Conservation (phyloP, 2,113 vertebrate species). For the Phaethon lepturus region DNA sequence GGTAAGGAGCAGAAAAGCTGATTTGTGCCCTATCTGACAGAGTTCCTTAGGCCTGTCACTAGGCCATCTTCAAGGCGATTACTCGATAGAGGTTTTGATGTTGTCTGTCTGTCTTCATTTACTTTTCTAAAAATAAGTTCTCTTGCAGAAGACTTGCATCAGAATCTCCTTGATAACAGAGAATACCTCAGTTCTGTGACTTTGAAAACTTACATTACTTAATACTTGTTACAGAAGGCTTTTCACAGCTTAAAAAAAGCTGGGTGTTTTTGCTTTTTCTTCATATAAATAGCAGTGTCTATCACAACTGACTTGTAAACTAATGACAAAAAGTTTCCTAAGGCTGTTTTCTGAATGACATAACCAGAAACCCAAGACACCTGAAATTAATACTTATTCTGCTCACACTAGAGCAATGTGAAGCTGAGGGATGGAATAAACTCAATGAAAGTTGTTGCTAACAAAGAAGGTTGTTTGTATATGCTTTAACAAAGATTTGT, state of each 20-base stretch:
- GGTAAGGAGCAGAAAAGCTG: slow-evolving; percentile 42
- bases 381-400: background rate
- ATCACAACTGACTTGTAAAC: background rate
- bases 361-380: background rate
- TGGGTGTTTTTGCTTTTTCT: background rate
- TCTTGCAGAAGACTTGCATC: background rate
- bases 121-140: background rate
- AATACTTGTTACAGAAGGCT: background rate
- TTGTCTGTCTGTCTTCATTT: background rate
- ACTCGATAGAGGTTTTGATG: background rate
- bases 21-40: slow-evolving; percentile 33
- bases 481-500: background rate
- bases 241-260: background rate
- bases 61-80: slow-evolving; percentile 47
- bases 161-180: background rate
- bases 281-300: background rate
- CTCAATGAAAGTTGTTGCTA: background rate
- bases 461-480: background rate
- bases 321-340: background rate
- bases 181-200: background rate
- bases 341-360: background rate
- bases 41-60: slow-evolving; percentile 15
- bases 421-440: background rate
- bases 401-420: background rate
- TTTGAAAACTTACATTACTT: background rate